A percentile compares a stretch with the other conserved stretches of the same genome.
Evolutionary conservation across 1,140 invertebrate genomes (phyloP).

Genomic region (Calephelis nemesis): DNA sequence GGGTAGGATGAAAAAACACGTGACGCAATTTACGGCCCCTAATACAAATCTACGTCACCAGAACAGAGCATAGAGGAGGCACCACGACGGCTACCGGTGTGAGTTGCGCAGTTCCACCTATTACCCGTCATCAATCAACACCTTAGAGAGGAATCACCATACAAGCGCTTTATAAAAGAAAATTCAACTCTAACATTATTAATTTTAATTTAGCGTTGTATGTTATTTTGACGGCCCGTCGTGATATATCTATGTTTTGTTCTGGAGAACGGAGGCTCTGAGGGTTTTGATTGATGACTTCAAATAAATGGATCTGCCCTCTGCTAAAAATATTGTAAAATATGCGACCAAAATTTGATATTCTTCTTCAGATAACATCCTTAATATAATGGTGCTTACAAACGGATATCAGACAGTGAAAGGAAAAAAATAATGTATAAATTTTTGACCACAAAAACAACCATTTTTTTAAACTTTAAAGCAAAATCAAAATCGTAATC

Average conservation of each 20-base stretch:
- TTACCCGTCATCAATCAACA: conserved; percentile 78
- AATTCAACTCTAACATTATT: background rate
- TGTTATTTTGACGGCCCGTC: conserved; percentile 59
- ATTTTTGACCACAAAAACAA: too few species aligned
- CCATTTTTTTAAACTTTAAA: too few species aligned
- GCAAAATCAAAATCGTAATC: too few species aligned
- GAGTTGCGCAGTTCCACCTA: conserved; percentile 57
- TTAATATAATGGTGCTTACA: too few species aligned
- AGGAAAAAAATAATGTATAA: too few species aligned
- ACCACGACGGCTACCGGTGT: conserved; percentile 66
- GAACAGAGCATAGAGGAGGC: conserved; percentile 76
- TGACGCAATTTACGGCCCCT: too few species aligned
- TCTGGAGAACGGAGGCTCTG: conserved; percentile 69
- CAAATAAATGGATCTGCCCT: conserved; percentile 74
- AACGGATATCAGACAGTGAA: too few species aligned
- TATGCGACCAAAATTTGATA: conserved; percentile 3
- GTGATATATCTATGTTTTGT: conserved; percentile 72
- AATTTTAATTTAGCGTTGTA: conserved; percentile 36
- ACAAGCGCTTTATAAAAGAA: conserved; percentile 32
- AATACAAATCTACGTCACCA: conserved; percentile 59
- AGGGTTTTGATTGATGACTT: conserved; percentile 77
- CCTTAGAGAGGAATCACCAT: conserved; percentile 37
- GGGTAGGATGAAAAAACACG: background rate
- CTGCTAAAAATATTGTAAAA: conserved; percentile 27
- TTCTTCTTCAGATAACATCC: background rate